A percentile compares a stretch with the other conserved stretches of the same genome.
phyloP scores from a whole-genome alignment of 2,888 invertebrate species.

The Tricholauxania praeusta region DNA sequence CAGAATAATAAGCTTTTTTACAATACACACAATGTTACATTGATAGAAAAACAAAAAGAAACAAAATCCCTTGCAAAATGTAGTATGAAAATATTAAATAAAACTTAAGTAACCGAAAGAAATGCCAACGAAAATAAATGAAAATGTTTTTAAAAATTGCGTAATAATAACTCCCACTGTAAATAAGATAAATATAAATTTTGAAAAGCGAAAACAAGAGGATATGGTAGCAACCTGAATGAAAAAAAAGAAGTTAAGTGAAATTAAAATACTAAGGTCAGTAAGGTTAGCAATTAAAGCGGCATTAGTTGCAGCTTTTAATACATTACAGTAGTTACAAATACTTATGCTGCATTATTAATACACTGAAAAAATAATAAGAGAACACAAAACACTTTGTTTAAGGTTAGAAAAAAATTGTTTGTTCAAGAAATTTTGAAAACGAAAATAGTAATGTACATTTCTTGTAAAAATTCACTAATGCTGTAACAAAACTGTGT shows the following conservation, averaged over 20 bases:
- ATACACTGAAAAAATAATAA: not conserved
- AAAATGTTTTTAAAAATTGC: slow-evolving; percentile 21
- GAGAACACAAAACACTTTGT: not conserved
- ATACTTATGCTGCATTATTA: not conserved
- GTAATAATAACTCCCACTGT: slow-evolving; percentile 14
- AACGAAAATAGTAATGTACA: slow-evolving; percentile 53
- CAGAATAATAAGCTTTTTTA: slow-evolving; percentile 4
- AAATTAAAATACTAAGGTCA: not conserved
- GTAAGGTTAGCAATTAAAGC: not conserved
- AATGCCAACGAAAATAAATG: slow-evolving; percentile 42
- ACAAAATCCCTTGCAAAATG: not conserved
- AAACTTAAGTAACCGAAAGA: slow-evolving; percentile 31
- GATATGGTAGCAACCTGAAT: not conserved
- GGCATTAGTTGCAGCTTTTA: not conserved
- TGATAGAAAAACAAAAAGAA: slow-evolving; percentile 17
- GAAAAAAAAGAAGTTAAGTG: not conserved
- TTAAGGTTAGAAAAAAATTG: not conserved
- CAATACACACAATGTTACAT: not conserved
- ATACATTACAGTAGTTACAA: not conserved
- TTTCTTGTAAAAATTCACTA: slow-evolving; percentile 60
- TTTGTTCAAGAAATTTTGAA: not conserved
- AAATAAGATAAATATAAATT: not conserved
- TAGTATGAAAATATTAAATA: slow-evolving; percentile 4
- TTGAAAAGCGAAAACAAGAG: not conserved
- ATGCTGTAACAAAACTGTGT: slow-evolving; percentile 24